Evolutionary conservation across 2,888 invertebrate species (phyloP).

Genomic region (Zygogramma bicolorata): DNA sequence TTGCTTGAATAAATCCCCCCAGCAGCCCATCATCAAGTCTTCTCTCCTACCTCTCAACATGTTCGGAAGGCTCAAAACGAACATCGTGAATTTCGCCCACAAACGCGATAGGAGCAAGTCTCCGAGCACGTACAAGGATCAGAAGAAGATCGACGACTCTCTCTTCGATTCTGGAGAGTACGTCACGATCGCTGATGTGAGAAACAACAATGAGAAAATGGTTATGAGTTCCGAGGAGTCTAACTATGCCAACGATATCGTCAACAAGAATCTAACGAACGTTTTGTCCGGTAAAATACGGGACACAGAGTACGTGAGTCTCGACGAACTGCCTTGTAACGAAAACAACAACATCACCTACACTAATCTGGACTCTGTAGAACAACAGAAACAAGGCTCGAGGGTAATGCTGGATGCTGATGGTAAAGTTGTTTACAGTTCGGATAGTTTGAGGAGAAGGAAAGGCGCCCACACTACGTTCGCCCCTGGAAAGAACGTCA

Average conservation of each 20-base stretch:
- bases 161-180: slow-evolving; percentile 79
- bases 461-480: slow-evolving; percentile 88
- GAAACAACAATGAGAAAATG: slow-evolving; percentile 80
- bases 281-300: slow-evolving; percentile 72
- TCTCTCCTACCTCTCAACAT: slow-evolving; percentile 76
- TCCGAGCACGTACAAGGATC: slow-evolving; percentile 64
- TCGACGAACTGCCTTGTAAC: slow-evolving; percentile 79
- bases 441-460: slow-evolving; percentile 83
- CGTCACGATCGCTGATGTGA: slow-evolving; percentile 86
- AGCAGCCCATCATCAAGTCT: slow-evolving; percentile 65
- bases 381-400: slow-evolving; percentile 75
- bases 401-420: slow-evolving; percentile 87
- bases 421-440: slow-evolving; percentile 89
- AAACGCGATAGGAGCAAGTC: slow-evolving; percentile 69
- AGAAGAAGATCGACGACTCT: slow-evolving; percentile 34
- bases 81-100: slow-evolving; percentile 58
- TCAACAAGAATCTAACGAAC: slow-evolving; percentile 74
- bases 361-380: slow-evolving; percentile 66
- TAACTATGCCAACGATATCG: slow-evolving; percentile 77
- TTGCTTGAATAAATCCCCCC: slow-evolving; percentile 38
- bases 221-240: slow-evolving; percentile 54
- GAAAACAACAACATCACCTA: slow-evolving; percentile 50
- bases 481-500: slow-evolving; percentile 88
- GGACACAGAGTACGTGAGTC: slow-evolving; percentile 83
- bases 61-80: slow-evolving; percentile 76